These are phyloP conservation scores for Diadumene lineata DNA, from an alignment of 92 coral and sea anemone genomes.

Conservation along the genomic window DNA sequence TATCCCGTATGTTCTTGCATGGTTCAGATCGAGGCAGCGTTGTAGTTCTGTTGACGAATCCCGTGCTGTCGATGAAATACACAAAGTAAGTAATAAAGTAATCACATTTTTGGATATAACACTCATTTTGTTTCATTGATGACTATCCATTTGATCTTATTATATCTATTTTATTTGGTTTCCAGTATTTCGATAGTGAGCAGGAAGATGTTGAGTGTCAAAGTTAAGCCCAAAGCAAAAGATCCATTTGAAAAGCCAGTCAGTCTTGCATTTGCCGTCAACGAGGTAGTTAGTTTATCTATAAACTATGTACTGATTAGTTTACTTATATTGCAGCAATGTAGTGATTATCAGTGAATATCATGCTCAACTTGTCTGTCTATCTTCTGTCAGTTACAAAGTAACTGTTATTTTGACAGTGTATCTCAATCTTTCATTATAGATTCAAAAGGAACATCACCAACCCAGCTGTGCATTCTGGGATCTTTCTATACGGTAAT, in stretches of 20 bases:
- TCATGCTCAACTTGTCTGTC: too few relatives aligned
- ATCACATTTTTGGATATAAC: neutral
- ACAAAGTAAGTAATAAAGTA: slow-evolving; percentile 16
- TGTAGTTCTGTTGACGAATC: slow-evolving; percentile 15
- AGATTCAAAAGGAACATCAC: neutral
- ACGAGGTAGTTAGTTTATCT: slow-evolving; percentile 24
- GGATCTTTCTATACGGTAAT: slow-evolving; percentile 18
- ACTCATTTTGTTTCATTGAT: too few relatives aligned
- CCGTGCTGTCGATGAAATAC: slow-evolving; percentile 22
- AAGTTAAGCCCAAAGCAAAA: slow-evolving; percentile 23
- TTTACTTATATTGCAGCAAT: too few relatives aligned
- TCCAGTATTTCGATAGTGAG: slow-evolving; percentile 14
- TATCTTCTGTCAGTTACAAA: too few relatives aligned
- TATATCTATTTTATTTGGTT: neutral
- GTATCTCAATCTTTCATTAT: neutral
- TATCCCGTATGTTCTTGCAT: neutral
- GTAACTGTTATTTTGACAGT: too few relatives aligned
- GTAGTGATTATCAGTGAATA: too few relatives aligned
- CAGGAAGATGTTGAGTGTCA: slow-evolving; percentile 39
- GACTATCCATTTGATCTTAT: neutral
- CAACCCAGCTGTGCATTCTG: slow-evolving; percentile 34
- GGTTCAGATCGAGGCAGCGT: slow-evolving; percentile 29
- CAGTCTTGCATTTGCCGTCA: slow-evolving; percentile 30
- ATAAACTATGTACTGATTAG: too few relatives aligned
- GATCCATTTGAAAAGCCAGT: slow-evolving; percentile 40